phyloP scores from a whole-genome alignment of 2,113 vertebrate species.

The Narcine bancroftii region DNA sequence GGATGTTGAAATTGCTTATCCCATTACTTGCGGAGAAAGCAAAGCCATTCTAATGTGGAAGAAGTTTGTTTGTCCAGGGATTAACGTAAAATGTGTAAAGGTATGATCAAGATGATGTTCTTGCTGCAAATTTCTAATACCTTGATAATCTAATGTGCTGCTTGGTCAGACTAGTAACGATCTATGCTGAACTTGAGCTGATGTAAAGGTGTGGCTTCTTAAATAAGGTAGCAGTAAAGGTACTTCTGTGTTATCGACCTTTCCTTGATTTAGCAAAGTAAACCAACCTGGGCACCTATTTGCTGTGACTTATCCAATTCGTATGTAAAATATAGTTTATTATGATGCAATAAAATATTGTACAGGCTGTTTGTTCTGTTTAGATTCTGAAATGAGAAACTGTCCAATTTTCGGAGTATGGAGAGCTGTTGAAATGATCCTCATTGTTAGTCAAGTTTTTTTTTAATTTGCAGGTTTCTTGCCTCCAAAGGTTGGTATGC shows the following conservation, averaged over 20 bases:
- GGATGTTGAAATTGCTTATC: slow-evolving; percentile 80
- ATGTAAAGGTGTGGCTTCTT: neutral
- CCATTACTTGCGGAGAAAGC: slow-evolving; percentile 87
- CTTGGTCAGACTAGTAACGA: neutral
- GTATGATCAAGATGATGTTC: slow-evolving; percentile 49
- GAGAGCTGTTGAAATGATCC: neutral
- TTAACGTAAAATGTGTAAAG: slow-evolving; percentile 89
- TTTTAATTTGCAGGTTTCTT: neutral
- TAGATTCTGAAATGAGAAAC: neutral
- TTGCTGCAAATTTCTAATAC: neutral
- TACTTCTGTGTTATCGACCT: neutral
- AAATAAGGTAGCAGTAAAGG: neutral
- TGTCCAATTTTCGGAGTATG: neutral
- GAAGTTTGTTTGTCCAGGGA: slow-evolving; percentile 92
- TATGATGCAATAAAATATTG: neutral
- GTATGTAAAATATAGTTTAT: neutral
- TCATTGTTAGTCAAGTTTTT: neutral
- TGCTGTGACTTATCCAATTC: too few species aligned
- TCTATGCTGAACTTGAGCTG: neutral
- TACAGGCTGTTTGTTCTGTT: neutral
- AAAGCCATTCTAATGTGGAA: slow-evolving; percentile 86
- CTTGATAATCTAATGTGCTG: neutral
- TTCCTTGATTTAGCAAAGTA: neutral
- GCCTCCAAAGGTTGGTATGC: neutral
- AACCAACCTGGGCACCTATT: neutral